These are phyloP conservation scores for Phragmatobia fuliginosa DNA, from an alignment of 2,888 invertebrate species.

Conservation along the genomic window DNA sequence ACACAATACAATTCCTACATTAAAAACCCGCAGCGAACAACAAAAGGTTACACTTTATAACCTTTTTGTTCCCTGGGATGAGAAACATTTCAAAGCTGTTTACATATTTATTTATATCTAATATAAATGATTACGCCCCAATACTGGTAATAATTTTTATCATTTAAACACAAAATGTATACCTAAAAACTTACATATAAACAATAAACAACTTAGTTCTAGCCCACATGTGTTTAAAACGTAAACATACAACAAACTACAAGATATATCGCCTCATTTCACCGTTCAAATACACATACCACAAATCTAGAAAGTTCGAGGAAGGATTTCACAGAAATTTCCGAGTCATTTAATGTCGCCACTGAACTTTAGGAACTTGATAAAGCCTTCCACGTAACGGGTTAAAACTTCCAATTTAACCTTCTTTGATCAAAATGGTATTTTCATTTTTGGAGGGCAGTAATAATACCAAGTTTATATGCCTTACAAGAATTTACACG, in stretches of 20 bases:
- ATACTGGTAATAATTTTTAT: not conserved
- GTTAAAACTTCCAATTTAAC: slow-evolving; percentile 22
- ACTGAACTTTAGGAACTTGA: slow-evolving; percentile 18
- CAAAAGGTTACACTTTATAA: not conserved
- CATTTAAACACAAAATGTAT: not conserved
- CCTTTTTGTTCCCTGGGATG: not conserved
- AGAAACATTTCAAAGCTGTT: not conserved
- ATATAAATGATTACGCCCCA: too few species aligned
- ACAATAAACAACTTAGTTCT: not conserved
- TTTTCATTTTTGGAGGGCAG: slow-evolving; percentile 26
- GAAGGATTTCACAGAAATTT: slow-evolving; percentile 19
- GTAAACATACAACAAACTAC: not conserved
- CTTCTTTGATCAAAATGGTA: slow-evolving; percentile 35
- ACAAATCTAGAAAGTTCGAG: slow-evolving; percentile 11
- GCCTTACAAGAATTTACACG: slow-evolving; percentile 28
- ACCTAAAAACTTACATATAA: not conserved
- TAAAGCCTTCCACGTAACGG: slow-evolving; percentile 16
- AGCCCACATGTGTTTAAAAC: not conserved
- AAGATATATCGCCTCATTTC: slow-evolving; percentile 10
- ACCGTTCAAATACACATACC: slow-evolving; percentile 4
- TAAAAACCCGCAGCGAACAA: not conserved
- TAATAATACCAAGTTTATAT: slow-evolving; percentile 31
- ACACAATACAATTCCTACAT: too few species aligned
- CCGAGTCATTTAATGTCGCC: slow-evolving; percentile 21
- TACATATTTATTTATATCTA: too few species aligned